phyloP scores from a whole-genome alignment of 53 echinoderm and acorn worm genomes.

The Luidia sarsii region DNA sequence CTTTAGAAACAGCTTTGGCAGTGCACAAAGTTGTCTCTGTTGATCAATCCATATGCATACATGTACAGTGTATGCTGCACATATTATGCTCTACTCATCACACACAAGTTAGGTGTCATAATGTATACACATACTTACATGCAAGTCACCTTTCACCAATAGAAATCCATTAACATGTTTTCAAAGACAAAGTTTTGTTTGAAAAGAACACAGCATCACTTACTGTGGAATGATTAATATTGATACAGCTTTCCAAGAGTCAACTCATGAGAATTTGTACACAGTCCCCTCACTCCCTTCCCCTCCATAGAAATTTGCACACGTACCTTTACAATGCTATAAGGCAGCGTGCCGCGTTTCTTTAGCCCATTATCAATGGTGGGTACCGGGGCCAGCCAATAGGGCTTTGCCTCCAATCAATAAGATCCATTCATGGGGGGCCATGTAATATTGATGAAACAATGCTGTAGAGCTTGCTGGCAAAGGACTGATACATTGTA shows the following conservation, averaged over 20 bases:
- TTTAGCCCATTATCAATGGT: slow-evolving; percentile 21
- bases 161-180: too few relatives aligned
- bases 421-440: slow-evolving; percentile 4
- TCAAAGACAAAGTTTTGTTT: too few relatives aligned
- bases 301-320: too few relatives aligned
- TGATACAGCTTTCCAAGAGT: too few relatives aligned
- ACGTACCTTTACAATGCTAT: too few relatives aligned
- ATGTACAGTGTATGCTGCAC: neutral
- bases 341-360: too few relatives aligned
- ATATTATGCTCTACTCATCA: neutral
- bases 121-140: neutral
- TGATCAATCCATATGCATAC: neutral
- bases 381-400: neutral
- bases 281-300: too few relatives aligned
- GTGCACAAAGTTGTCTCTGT: too few relatives aligned
- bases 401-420: neutral
- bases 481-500: neutral
- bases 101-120: neutral
- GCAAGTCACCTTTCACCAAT: neutral
- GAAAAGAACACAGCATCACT: too few relatives aligned
- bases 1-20: neutral
- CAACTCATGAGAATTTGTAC: too few relatives aligned
- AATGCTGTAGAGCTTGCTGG: neutral
- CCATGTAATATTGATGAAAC: slow-evolving; percentile 31
- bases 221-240: slow-evolving; percentile 13